Conservation (phyloP, 2,797 vertebrate genomes). For the Lepidocolaptes lacrymiger region DNA sequence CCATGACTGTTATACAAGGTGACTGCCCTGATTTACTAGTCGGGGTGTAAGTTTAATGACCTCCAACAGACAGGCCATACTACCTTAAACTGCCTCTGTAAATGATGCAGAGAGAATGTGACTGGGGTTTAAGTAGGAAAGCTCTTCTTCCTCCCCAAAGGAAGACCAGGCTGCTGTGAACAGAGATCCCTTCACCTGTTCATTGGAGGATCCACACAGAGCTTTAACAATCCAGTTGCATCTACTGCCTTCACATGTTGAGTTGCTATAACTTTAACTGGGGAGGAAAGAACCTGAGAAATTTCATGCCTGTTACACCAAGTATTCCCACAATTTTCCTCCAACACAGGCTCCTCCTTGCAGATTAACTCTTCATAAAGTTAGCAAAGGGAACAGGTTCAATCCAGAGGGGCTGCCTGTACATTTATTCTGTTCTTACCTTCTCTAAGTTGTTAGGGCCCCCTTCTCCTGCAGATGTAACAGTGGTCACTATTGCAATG, state of each 20-base stretch:
- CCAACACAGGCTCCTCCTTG: not conserved
- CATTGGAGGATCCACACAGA: not conserved
- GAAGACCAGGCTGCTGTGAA: not conserved
- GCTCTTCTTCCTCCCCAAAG: not conserved
- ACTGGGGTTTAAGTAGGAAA: not conserved
- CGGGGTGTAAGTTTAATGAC: not conserved
- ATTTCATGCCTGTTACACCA: not conserved
- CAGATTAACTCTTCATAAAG: not conserved
- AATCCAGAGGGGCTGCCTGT: not conserved
- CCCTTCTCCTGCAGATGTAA: not conserved
- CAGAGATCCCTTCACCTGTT: not conserved
- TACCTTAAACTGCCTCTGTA: not conserved
- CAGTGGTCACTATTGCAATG: not conserved
- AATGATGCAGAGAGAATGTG: not conserved
- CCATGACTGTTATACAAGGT: not conserved
- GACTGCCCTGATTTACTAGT: not conserved
- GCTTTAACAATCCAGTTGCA: not conserved
- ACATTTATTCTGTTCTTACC: not conserved
- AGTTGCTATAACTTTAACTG: not conserved
- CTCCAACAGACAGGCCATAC: not conserved
- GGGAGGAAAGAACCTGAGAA: not conserved
- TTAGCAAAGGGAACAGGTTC: not conserved
- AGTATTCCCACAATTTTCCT: not conserved
- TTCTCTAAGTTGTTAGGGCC: not conserved
- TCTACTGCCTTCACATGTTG: not conserved